A percentile compares a stretch with the other conserved stretches of the same genome.
phyloP scores from a whole-genome alignment of 2,888 invertebrate genomes.

The Pristionchus arcanus region DNA sequence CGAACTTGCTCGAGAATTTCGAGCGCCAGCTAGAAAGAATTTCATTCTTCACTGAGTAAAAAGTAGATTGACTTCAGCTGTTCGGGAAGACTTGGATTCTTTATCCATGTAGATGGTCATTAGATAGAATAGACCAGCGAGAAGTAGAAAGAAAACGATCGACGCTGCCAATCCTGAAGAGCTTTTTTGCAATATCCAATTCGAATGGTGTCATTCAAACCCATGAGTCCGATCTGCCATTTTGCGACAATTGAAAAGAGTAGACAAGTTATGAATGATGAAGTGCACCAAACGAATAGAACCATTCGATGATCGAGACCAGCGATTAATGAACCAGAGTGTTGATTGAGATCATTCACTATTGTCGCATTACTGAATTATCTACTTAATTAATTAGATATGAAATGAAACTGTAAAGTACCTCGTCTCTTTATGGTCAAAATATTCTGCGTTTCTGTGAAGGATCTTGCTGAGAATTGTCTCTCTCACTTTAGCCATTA shows the following conservation, averaged over 20 bases:
- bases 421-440: slow-evolving; percentile 40
- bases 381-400: background rate
- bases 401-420: background rate
- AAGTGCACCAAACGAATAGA: slow-evolving; percentile 60
- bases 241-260: background rate
- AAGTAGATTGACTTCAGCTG: slow-evolving; percentile 1
- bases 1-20: slow-evolving; percentile 81
- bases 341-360: slow-evolving; percentile 46
- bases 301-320: slow-evolving; percentile 67
- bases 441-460: background rate
- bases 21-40: slow-evolving; percentile 73
- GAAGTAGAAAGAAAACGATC: slow-evolving; percentile 34
- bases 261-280: slow-evolving; percentile 25
- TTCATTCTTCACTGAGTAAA: background rate
- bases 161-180: slow-evolving; percentile 1
- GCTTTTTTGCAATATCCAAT: too few relatives aligned
- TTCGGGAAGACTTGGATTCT: background rate
- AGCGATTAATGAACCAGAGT: slow-evolving; percentile 38
- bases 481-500: slow-evolving; percentile 15
- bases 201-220: too few relatives aligned
- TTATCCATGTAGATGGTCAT: slow-evolving; percentile 31
- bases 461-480: slow-evolving; percentile 13
- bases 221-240: slow-evolving; percentile 40
- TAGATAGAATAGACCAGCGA: slow-evolving; percentile 30
- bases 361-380: slow-evolving; percentile 22